phyloP scores from a whole-genome alignment of 2,113 vertebrate genomes.

The Anoura caudifer region DNA sequence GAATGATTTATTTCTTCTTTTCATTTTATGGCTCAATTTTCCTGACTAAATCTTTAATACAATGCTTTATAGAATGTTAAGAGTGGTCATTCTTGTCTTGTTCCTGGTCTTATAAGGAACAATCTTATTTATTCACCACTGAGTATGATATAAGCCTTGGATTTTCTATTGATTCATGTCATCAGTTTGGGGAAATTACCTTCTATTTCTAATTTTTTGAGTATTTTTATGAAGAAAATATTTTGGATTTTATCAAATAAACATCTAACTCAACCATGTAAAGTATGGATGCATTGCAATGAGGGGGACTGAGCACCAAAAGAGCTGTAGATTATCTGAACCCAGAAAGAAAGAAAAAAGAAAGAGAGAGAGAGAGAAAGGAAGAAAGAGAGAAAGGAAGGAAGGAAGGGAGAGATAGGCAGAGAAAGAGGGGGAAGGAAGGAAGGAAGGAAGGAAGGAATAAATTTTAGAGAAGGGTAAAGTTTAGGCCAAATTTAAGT shows the following conservation, averaged over 20 bases:
- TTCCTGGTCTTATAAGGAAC: neutral
- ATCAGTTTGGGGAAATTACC: neutral
- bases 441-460: too few species aligned
- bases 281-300: neutral
- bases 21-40: neutral
- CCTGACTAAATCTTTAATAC: neutral
- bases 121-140: neutral
- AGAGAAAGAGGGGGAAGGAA: too few species aligned
- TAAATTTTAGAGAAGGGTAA: neutral
- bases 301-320: neutral
- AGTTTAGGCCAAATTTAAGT: neutral
- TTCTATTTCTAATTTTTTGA: neutral
- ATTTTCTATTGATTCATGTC: neutral
- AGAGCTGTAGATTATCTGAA: neutral
- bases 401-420: rapidly evolving
- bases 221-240: neutral
- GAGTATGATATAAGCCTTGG: neutral
- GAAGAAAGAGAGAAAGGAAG: too few species aligned
- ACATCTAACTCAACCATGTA: neutral
- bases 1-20: neutral
- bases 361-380: rapidly evolving
- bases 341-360: neutral
- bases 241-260: neutral
- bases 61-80: neutral
- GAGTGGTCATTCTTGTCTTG: neutral